Evolutionary conservation across 2,888 invertebrate genomes (phyloP).

Genomic region (Eucera pruinosa): DNA sequence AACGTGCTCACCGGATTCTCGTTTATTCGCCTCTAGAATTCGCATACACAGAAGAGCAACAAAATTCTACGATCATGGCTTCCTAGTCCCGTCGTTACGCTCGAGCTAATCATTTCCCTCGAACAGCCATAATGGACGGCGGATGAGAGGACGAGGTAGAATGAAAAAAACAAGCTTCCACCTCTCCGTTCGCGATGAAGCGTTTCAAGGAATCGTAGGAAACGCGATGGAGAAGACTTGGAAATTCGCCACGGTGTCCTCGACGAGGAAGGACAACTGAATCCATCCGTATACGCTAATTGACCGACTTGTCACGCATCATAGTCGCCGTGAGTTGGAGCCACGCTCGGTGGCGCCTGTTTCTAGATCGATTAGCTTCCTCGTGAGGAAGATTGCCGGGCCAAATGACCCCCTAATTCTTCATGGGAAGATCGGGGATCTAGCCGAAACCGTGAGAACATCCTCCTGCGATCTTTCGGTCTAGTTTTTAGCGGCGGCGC

Average conservation of each 20-base stretch:
- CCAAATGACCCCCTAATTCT: not conserved
- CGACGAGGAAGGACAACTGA: conserved; percentile 28
- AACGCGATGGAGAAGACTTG: conserved; percentile 2
- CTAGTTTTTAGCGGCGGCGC: conserved; percentile 25
- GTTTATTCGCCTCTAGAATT: not conserved
- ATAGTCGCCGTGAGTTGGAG: not conserved
- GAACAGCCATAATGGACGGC: conserved; percentile 47
- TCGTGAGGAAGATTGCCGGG: not conserved
- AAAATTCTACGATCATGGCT: conserved; percentile 28
- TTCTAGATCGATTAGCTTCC: conserved; percentile 7
- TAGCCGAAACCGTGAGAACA: conserved; percentile 39
- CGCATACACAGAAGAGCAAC: conserved; percentile 27
- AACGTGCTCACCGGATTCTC: not conserved
- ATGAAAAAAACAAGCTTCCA: conserved; percentile 4
- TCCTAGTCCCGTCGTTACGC: conserved; percentile 38
- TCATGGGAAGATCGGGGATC: not conserved
- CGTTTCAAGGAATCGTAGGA: conserved; percentile 46
- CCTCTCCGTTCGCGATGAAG: conserved; percentile 13
- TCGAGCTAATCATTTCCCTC: conserved; percentile 51
- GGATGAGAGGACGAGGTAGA: conserved; percentile 19
- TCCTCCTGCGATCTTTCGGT: conserved; percentile 13
- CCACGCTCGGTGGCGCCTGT: conserved; percentile 7
- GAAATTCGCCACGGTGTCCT: conserved; percentile 41
- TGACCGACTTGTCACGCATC: conserved; percentile 50
- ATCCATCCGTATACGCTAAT: conserved; percentile 30